Base-by-base conservation (phyloP, 2,888 invertebrate genomes). In the Melanchra persicariae region DNA sequence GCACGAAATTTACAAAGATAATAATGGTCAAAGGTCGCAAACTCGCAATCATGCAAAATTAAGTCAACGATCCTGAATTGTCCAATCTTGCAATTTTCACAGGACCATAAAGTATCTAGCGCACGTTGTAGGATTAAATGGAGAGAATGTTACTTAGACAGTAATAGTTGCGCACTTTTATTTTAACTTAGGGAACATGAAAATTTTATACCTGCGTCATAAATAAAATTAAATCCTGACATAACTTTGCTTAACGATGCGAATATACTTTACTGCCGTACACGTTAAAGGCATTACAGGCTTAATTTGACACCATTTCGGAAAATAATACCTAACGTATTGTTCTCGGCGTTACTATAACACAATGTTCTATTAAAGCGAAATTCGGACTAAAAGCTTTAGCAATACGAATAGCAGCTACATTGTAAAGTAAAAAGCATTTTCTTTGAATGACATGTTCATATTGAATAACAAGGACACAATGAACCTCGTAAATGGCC, bases 211-310 rank as follows among this genome's bases (percentile, higher is more conserved):
- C 67, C 65, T 65, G 49, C 55, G 71, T 74, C 68, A 71, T 81
- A 81, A 79, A 82, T 73, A 64, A 75, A 81, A 79, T 85, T 78
- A 77, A 80, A 76, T 70, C 69, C 65, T 60, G 74, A 72, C 67
- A 74, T 87, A 81, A 83, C 73, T 78, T 79, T 82, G 73, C 80
- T 74, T 70, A 68, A 78, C 58, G 79, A 65, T 60, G 17, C 58
- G 55, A 67, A 58, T 57, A 34, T 79, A 60, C 69, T 74, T 70
- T 66, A 82, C 74, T 57, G 43, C 37, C 37, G 70, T 72, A 74
- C 67, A 67, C 57, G 65, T 63, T 72, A 68, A 74, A 70, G 26
- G 45, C 55, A 70, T 74, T 59, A 69, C 43, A 66, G 59, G n/a
- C 54, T 70, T 67, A 47, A 78, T 78, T 76, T 65, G 40, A 60